phyloP scores from a whole-genome alignment of 2,113 vertebrate species.

The Ovibos moschatus region DNA sequence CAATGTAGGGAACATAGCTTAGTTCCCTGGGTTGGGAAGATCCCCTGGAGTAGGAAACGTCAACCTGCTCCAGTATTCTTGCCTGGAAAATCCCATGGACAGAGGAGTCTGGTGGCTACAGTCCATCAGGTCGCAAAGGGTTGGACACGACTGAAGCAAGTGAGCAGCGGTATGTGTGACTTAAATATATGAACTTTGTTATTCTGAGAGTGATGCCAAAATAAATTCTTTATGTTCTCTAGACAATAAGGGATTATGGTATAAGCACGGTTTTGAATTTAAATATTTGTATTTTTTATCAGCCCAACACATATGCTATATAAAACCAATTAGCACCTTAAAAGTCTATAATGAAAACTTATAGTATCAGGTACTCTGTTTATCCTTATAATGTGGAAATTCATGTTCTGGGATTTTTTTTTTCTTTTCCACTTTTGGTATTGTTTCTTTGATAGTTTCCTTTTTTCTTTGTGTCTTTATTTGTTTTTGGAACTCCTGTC shows the following conservation, averaged over 20 bases:
- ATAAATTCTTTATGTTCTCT: neutral
- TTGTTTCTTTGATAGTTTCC: neutral
- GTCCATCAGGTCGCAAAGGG: neutral
- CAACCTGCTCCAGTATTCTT: neutral
- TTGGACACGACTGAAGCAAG: neutral
- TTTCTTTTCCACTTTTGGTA: neutral
- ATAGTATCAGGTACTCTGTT: neutral
- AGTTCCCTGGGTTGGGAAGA: neutral
- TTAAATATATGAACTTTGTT: neutral
- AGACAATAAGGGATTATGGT: neutral
- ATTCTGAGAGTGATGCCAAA: neutral
- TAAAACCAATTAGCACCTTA: neutral
- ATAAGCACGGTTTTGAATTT: neutral
- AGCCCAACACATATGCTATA: neutral
- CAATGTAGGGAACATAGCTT: neutral
- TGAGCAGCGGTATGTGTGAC: accelerated
- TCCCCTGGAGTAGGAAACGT: neutral
- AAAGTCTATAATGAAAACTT: neutral
- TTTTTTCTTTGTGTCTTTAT: neutral
- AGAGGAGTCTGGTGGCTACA: neutral
- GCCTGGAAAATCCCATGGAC: neutral
- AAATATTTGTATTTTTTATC: neutral
- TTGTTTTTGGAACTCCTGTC: neutral
- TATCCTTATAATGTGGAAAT: neutral
- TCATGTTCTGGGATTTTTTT: neutral